Base-by-base conservation (phyloP, 2,888 invertebrate genomes). In the Trachelus troglodyta region DNA sequence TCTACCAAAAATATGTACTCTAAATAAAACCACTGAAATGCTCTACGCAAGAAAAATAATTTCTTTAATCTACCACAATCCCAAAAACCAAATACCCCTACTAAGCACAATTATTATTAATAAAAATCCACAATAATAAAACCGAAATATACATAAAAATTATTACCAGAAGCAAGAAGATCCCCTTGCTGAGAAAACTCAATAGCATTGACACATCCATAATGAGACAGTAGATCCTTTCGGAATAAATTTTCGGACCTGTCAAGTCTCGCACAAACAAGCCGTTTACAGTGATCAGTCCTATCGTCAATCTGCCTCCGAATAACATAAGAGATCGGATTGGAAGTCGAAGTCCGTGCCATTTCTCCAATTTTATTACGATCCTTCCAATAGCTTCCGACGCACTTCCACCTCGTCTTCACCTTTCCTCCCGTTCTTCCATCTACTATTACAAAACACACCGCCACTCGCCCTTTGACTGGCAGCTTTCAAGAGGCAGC, bases 201-300 rank as follows among this genome's bases (percentile, higher is more conserved):
- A 87, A 98, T 96, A 82, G 98, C 98, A 93, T 98, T 98, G 79
- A 98, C 97, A 94, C 98, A 98, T 89, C 98, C 98, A 93, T 95
- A 98, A 93, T 98, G 98, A 83, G 97, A 96, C 84, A 95, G 93
- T 79, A 98, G 94, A 92, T 98, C 97, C 88, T 96, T 96, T 86
- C 95, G 94, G 92, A 95, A 97, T 71, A 98, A 93, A 92, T 95
- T 96, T 90, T 94, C 94, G 11, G 96, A 96, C 80, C 93, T 93
- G 78, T 93, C 92, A 81, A 96, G 92, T 81, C 96, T 94, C 81
- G 93, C 92, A 83, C 91, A 91, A 79, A 95, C 94, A 83, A 95
- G 92, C 81, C 93, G 93, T 79, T 94, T 93, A 90, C 94, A 94
- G 82, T 95, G 92, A 90, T 93, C 91, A 79, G 93, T 89, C 85